Evolutionary conservation across 2,797 vertebrate species (phyloP), one percentile per base, ranked within the genome.

Genomic region (Lagorchestes hirsutus): DNA sequence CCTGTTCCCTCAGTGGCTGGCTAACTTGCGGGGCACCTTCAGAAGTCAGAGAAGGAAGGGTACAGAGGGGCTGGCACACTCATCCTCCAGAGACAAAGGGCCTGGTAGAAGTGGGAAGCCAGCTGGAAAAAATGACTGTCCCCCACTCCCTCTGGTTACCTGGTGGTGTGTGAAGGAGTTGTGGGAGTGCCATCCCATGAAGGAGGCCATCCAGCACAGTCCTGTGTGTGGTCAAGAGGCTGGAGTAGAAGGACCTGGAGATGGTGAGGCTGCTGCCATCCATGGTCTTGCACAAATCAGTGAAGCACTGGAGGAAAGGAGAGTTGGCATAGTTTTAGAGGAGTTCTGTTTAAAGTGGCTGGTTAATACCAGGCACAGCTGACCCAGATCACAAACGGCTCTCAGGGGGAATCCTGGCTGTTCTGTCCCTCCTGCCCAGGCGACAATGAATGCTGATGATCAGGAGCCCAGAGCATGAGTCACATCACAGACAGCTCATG

Each of bases 241-340:
- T 98, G 95, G 90, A 93, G 57, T 99, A 99, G 97, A 99, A 98
- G 12, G 95, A 93, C 46, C 92, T 97, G 95, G 98, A 98, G 92
- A 98, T 0, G 2, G 98, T 96, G 16, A 46, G 16, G 93, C 97
- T 97, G 55, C 29, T 98, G 0, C 1, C 67, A 28, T 99, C 98
- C 98, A 99, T 96, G 55, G 93, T 95, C 97, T 98, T 98, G 95
- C 99, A 99, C 67, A 99, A 97, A 91, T 97, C 92, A 22, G 54
- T 97, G 94, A 99, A 99, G 94, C 98, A 98, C 99, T 99, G 92
- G 8, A 59, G 62, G 90, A 97, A 92, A 97, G 27, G 96, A 54
- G 58, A 29, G 54, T 16, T 8, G 24, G 40, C 16, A 40, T 14
- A 58, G 31, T 28, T 55, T 90, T 12, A 92, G 62, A 16, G n/a